Percentiles rank a stretch among this genome's conserved stretches.
Conservation (phyloP, 1,140 invertebrate genomes). For the Leptopilina clavipes region DNA sequence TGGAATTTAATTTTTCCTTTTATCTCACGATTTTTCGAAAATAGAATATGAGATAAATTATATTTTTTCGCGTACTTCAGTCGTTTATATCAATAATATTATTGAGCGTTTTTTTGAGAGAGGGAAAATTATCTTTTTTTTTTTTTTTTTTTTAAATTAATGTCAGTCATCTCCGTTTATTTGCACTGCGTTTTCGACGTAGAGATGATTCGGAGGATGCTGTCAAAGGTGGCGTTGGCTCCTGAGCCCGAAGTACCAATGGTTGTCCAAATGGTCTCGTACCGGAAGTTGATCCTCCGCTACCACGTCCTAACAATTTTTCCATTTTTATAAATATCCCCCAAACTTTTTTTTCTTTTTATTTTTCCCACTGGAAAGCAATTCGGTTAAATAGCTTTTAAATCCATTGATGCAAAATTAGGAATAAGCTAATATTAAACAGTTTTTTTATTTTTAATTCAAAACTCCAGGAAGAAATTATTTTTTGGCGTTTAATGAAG, state of each 20-base stretch:
- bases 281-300: slow-evolving; percentile 74
- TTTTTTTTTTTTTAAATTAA: background rate
- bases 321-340: slow-evolving; percentile 18
- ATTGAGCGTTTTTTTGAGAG: background rate
- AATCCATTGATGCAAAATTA: too few relatives aligned
- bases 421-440: too few relatives aligned
- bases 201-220: slow-evolving; percentile 62
- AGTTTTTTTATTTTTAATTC: too few relatives aligned
- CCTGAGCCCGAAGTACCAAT: slow-evolving; percentile 76
- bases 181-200: slow-evolving; percentile 58
- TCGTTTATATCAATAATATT: background rate
- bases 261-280: slow-evolving; percentile 85
- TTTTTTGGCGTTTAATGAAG: background rate
- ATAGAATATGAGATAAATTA: background rate
- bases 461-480: background rate
- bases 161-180: slow-evolving; percentile 62
- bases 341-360: background rate
- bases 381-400: background rate
- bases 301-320: slow-evolving; percentile 62
- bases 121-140: background rate
- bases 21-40: too few relatives aligned
- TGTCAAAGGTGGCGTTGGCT: slow-evolving; percentile 70
- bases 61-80: background rate
- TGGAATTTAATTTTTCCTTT: too few relatives aligned
- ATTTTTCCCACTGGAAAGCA: background rate